These are phyloP conservation scores for Intellagama lesueurii DNA, from an alignment of 2,797 vertebrate species.

Conservation along the genomic window DNA sequence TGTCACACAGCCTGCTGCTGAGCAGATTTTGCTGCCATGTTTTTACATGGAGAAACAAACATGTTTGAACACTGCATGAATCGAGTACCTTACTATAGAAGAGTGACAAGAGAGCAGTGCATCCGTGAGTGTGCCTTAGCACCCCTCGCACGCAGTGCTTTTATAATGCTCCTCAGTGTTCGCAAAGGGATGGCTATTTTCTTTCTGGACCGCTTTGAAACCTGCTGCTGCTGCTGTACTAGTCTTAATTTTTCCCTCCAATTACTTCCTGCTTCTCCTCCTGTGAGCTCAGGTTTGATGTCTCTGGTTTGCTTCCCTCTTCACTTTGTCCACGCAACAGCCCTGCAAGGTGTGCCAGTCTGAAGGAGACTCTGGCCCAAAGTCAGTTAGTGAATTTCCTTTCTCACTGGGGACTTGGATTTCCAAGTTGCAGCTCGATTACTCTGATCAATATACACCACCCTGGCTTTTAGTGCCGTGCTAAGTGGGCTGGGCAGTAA, in stretches of 20 bases:
- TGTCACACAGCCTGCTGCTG: neutral
- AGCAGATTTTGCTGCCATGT: neutral
- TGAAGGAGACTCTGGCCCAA: neutral
- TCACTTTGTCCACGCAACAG: neutral
- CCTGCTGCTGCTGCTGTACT: neutral
- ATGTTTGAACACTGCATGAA: too few relatives aligned
- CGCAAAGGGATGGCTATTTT: neutral
- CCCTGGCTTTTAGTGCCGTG: too few relatives aligned
- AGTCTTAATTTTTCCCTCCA: too few relatives aligned
- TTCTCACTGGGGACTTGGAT: neutral
- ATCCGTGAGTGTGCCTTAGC: neutral
- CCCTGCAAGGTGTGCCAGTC: neutral
- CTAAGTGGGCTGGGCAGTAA: neutral
- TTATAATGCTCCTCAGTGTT: neutral
- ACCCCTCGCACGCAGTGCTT: too few relatives aligned
- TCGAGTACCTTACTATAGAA: neutral
- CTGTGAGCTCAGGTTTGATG: too few relatives aligned
- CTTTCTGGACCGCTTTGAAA: neutral
- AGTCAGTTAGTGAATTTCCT: neutral
- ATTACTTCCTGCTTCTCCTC: too few relatives aligned
- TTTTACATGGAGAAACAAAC: neutral
- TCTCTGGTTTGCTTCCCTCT: neutral
- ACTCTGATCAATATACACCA: neutral
- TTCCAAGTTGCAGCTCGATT: neutral
- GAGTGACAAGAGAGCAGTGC: neutral